Percentiles rank a stretch among this genome's conserved stretches.
Evolutionary conservation across 37 sponge, comb jelly and placozoan species (phyloP).

Genomic region (Beroe ovata): DNA sequence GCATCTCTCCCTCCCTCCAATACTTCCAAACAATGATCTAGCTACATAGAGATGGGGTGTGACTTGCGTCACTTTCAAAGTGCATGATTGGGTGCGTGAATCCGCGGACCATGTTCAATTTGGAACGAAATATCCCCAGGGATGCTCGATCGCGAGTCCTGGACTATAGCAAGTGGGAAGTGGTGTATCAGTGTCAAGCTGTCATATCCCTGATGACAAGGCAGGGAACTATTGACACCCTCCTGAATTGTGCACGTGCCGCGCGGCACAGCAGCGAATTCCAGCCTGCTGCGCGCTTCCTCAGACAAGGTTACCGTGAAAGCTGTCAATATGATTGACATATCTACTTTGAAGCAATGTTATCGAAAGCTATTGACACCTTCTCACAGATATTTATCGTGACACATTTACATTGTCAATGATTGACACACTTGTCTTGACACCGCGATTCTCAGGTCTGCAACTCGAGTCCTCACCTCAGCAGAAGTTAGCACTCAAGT

Average conservation of each 20-base stretch:
- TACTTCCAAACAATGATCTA: too few relatives aligned
- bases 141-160: too few relatives aligned
- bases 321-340: too few relatives aligned
- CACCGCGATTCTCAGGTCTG: neutral
- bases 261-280: slow-evolving; percentile 14
- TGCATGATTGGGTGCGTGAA: too few relatives aligned
- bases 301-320: slow-evolving; percentile 44
- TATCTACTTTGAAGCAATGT: neutral
- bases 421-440: too few relatives aligned
- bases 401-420: neutral
- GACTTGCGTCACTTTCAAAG: too few relatives aligned
- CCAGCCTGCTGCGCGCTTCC: slow-evolving; percentile 25
- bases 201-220: neutral
- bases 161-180: slow-evolving; percentile 54
- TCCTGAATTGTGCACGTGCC: slow-evolving; percentile 54
- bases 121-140: too few relatives aligned
- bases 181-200: slow-evolving; percentile 10
- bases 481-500: neutral
- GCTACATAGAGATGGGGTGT: too few relatives aligned
- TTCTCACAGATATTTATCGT: neutral
- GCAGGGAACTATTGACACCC: neutral
- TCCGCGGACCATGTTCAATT: too few relatives aligned
- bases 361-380: neutral
- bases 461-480: neutral
- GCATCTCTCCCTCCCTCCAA: too few relatives aligned